A percentile compares a stretch with the other conserved stretches of the same genome.
Evolutionary conservation across 23 tunicate genomes (phyloP).

Genomic region (Corella eumyota): DNA sequence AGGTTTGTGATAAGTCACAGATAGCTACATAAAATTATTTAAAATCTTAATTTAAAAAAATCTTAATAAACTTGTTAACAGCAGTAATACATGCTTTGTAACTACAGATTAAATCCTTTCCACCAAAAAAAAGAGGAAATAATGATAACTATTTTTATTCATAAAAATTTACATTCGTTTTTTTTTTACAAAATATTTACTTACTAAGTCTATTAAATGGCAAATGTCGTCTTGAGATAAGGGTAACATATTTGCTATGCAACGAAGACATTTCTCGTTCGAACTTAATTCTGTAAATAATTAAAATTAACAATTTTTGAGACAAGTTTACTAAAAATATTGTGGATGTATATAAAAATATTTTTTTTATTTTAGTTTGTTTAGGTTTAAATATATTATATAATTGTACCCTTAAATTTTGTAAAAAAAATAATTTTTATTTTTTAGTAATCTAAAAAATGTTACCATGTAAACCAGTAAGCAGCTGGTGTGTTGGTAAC

Average conservation of each 20-base stretch:
- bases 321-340: too few species aligned
- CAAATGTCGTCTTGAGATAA: slow-evolving; percentile 36
- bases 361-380: neutral
- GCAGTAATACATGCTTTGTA: neutral
- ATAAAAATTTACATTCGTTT: too few species aligned
- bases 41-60: neutral
- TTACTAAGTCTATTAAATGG: slow-evolving; percentile 54
- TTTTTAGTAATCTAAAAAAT: neutral
- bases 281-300: slow-evolving; percentile 24
- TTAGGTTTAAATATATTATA: neutral
- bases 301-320: neutral
- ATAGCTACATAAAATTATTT: slow-evolving; percentile 20
- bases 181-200: neutral
- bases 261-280: slow-evolving; percentile 10
- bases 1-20: slow-evolving; percentile 55
- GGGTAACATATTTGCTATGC: slow-evolving; percentile 36
- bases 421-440: too few species aligned
- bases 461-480: slow-evolving; percentile 61
- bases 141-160: too few species aligned
- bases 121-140: too few species aligned
- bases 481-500: slow-evolving; percentile 70
- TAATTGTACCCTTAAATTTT: too few species aligned
- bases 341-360: neutral
- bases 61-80: neutral
- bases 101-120: too few species aligned